These are phyloP conservation scores for Gasterosteus aculeatus DNA, from an alignment of 2,113 vertebrate genomes.

Conservation along the genomic window DNA sequence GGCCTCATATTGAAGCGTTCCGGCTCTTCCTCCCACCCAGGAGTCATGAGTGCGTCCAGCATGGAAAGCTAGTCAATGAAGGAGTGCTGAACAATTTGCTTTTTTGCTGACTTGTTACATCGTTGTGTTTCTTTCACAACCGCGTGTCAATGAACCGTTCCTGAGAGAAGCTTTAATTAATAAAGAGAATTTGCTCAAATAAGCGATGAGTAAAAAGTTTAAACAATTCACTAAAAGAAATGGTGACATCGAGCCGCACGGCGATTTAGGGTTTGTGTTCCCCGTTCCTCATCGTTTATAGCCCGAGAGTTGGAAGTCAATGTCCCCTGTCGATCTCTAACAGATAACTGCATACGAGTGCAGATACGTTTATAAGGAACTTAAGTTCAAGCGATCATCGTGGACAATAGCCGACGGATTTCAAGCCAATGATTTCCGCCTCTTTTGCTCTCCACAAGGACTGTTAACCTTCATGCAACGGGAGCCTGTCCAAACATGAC, in stretches of 20 bases:
- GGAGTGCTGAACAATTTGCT: conserved; percentile 22
- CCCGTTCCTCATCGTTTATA: background rate
- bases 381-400: background rate
- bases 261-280: background rate
- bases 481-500: background rate
- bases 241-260: background rate
- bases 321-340: background rate
- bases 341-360: background rate
- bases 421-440: background rate
- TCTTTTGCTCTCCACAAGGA: background rate
- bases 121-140: background rate
- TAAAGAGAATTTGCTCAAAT: background rate
- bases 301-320: background rate
- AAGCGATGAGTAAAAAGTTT: background rate
- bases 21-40: conserved; percentile 26
- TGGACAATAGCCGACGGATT: background rate
- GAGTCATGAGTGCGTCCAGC: conserved; percentile 36
- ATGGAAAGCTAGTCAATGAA: conserved; percentile 37
- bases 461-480: background rate
- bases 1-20: conserved; percentile 34
- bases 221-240: background rate
- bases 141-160: background rate
- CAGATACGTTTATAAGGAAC: background rate
- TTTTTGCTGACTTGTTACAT: background rate
- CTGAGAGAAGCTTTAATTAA: background rate